Evolutionary conservation across 2,797 vertebrate species (phyloP), one percentile per base, ranked within the genome.

Genomic region (Pygocentrus nattereri): DNA sequence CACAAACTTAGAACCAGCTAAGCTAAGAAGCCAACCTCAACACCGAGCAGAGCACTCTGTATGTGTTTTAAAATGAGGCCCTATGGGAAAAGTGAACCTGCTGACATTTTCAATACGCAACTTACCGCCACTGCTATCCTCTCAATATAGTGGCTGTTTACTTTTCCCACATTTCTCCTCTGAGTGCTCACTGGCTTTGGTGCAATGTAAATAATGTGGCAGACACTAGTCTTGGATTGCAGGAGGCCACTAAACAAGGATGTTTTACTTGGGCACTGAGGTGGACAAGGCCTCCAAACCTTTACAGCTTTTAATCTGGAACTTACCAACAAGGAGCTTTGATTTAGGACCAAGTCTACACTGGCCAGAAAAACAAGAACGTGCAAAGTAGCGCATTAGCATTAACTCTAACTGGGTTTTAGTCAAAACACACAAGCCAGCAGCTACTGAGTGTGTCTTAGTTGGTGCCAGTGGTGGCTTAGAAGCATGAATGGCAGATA

Each of bases 81-180:
- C 67, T 21, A 31, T 44, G 73, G 78, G 72, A 65, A 67, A 78
- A 65, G 56, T 76, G 78, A 79, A 81, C 52, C 59, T 69, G 80
- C 54, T 88, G 82, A 89, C 84, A 84, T 70, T 86, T 85, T 21
- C 73, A 81, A 83, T 87, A 77, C 81, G 81, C 81, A 62, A 77
- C 84, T 82, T 74, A 75, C 54, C 69, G 72, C 67, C 69, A 76
- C 72, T 76, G 58, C 62, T 54, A 25, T 58, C 82, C 61, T 50
- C 72, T 85, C 81, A 70, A 82, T 67, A 86, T 82, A 87, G 88
- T 77, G 44, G 25, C 58, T 91, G 87, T 94, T 94, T 93, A 85
- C 90, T 91, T 93, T 94, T 92, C 91, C 91, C 91, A 94, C 91
- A 90, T 88, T 58, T 75, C 74, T 90, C 81, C 78, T 84, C 76